Base-by-base conservation (phyloP, 2,797 vertebrate species). In the Otolemur crassicaudatus region DNA sequence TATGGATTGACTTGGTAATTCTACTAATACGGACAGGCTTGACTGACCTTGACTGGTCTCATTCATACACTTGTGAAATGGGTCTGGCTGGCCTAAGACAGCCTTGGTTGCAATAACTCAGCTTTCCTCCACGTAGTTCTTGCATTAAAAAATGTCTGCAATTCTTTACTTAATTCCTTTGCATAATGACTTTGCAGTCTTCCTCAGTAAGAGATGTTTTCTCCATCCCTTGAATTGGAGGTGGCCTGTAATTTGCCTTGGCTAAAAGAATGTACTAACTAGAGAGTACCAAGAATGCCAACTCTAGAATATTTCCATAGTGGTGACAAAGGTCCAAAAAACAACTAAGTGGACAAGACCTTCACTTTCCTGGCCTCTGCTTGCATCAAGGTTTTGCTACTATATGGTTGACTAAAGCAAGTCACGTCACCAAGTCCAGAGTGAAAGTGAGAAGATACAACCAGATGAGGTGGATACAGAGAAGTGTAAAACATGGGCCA, bases 401-500 rank as follows among this genome's bases (percentile, higher is more conserved):
- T 31, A 0, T 90, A 27, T 37, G 43, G 13, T 3, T 65, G 46
- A 53, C 22, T 37, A 83, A 40, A 72, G 27, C 2, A 63, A 87
- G 67, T 81, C 79, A 37, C 4, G 7, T 58, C 1, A 73, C 11
- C 6, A 58, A 80, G 31, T 4, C 25, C 56, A 56, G 56, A 72
- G 49, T 16, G 23, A 3, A 13, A 37, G 23, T 60, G 29, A 46
- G 31, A 91, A 70, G 87, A 8, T 0, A 20, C 9, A 20, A 3
- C 4, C 1, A 4, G 80, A 75, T 37, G 37, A 76, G 14, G 7
- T 2, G 4, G 13, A 13, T 27, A 16, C 2, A 43, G 6, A 23
- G 43, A 67, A 23, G 11, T 9, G 0, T 40, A 12, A 56, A 37
- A 53, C 25, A 0, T 3, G 61, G 7, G 3, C 5, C 20, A 3